These are phyloP conservation scores for Alethe diademata DNA, from an alignment of 2,113 vertebrate species.

Conservation along the genomic window DNA sequence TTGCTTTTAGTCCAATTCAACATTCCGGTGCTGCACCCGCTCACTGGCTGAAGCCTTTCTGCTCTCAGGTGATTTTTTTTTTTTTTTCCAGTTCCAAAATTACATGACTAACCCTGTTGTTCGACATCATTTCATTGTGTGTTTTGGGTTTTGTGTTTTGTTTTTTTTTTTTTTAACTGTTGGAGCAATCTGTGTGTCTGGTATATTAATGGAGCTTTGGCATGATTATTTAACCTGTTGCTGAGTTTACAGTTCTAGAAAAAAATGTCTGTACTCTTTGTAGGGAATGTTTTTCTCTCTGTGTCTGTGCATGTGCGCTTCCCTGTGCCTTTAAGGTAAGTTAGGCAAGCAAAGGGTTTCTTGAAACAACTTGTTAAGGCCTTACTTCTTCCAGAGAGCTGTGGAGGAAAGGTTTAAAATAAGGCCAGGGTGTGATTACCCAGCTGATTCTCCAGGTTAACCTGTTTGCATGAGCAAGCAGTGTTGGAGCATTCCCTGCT, in stretches of 20 bases:
- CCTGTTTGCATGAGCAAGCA: neutral
- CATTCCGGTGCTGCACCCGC: slow-evolving; percentile 81
- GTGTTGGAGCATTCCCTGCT: neutral
- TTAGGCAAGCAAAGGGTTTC: neutral
- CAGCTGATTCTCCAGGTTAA: neutral
- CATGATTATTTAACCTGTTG: slow-evolving; percentile 41
- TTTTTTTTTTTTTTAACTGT: neutral
- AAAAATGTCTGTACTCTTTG: neutral
- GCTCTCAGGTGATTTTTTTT: slow-evolving; percentile 83
- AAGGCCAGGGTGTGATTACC: neutral
- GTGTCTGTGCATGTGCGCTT: neutral
- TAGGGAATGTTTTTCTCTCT: neutral
- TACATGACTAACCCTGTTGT: slow-evolving; percentile 66
- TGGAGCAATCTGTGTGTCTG: slow-evolving; percentile 66
- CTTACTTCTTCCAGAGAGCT: neutral
- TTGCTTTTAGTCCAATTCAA: slow-evolving; percentile 82
- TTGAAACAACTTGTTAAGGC: neutral
- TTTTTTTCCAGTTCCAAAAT: slow-evolving; percentile 56
- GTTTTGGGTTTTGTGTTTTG: neutral
- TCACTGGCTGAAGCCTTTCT: slow-evolving; percentile 84
- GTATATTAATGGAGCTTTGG: slow-evolving; percentile 57
- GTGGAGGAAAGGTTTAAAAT: neutral
- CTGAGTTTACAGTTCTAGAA: neutral
- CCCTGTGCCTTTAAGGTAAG: slow-evolving; percentile 12
- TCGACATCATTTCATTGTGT: neutral